Evolutionary conservation across 1,140 invertebrate species (phyloP).

Genomic region (Riptortus pedestris): DNA sequence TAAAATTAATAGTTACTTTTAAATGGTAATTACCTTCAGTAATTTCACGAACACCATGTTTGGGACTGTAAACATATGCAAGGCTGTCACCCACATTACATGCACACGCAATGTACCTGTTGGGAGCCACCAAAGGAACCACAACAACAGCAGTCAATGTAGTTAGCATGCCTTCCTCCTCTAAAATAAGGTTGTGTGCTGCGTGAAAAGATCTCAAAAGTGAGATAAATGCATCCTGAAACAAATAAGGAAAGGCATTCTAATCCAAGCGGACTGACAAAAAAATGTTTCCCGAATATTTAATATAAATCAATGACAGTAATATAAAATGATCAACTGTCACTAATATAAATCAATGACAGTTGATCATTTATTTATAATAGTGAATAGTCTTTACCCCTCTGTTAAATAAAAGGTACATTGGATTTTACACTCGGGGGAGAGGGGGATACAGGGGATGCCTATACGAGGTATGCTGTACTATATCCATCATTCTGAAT

Average conservation of each 20-base stretch:
- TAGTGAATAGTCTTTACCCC: no score
- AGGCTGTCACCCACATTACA: conserved; percentile 87
- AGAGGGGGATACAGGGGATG: no score
- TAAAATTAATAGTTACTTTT: no score
- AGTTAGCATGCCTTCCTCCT: conserved; percentile 76
- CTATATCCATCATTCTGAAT: no score
- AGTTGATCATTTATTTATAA: no score
- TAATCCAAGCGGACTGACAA: neutral
- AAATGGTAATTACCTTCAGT: conserved; percentile 61
- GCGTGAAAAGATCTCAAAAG: conserved; percentile 75
- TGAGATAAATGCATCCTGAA: conserved; percentile 66
- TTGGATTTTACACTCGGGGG: no score
- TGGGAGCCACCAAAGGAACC: conserved; percentile 45
- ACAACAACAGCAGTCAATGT: conserved; percentile 73
- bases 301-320: no score
- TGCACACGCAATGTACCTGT: conserved; percentile 68
- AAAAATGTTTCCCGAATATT: neutral
- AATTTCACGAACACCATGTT: conserved; percentile 60
- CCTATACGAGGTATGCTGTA: no score
- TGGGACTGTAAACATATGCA: conserved; percentile 75
- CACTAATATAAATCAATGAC: no score
- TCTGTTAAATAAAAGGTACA: no score
- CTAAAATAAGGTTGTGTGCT: conserved; percentile 76
- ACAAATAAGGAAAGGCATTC: conserved; percentile 20
- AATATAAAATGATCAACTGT: no score